Base-by-base conservation (phyloP, 2,888 invertebrate species). In the Pterobdella sp. region DNA sequence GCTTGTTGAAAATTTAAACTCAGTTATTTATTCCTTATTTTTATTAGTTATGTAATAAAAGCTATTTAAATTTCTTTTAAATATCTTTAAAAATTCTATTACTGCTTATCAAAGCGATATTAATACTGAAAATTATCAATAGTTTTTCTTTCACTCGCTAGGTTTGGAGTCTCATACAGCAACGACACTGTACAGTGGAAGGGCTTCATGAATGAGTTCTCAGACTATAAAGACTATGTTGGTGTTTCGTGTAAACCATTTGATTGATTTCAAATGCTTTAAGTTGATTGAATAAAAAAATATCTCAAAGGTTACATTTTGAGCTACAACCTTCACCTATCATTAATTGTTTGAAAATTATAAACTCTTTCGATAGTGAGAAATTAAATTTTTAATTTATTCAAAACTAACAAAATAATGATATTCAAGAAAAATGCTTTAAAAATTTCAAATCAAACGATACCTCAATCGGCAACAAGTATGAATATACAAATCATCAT, bases 151-250 rank as follows among this genome's bases (percentile, higher is more conserved):
- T 26, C 26, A 22, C 26, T 56, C 60, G 60, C 60, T 80, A 80
- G 85, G 29, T 86, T 85, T 79, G 83, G 84, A 73, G 76, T 86
- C 49, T 84, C 86, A 18, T 86, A 85, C 80, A 85, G 85, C 79
- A 86, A 86, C 79, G 85, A 86, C 79, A 82, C 84, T 34, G 76
- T 79, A 4, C 77, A 83, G 2, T 86, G 86, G 86, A 83, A 82
- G 76, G 84, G 82, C 79, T 86, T 86, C 80, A 86, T 85, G 77
- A 86, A 86, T 77, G 84, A 36, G 84, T 84, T 75, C 84, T 85
- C 76, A 81, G 85, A 52, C 84, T 85, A 73, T 82, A 85, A 32
- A 85, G 85, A 84, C 85, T 86, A 81, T n/a, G 68, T 72, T 7
- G 35, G 36, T 67, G 29, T 63, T 63, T 63, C 7, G n/a, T 7